Conservation (phyloP, 2,888 invertebrate genomes). For the Dasypogon diadema region DNA sequence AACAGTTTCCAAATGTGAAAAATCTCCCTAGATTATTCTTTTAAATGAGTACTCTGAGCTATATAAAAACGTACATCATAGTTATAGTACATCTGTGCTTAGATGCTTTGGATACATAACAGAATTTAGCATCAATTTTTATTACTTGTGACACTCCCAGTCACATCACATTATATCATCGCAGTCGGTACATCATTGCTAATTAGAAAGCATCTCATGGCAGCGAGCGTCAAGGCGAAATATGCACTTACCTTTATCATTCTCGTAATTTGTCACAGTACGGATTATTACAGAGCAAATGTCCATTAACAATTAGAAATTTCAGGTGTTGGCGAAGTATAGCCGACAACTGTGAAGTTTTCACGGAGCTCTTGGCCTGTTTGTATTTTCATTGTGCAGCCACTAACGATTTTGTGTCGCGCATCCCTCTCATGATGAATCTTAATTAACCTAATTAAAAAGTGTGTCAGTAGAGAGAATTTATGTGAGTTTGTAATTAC, state of each 20-base stretch:
- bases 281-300: slow-evolving; percentile 42
- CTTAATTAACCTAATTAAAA: slow-evolving; percentile 47
- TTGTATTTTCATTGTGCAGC: slow-evolving; percentile 26
- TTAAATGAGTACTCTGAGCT: too few species aligned
- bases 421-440: slow-evolving; percentile 43
- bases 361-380: slow-evolving; percentile 8
- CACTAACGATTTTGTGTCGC: slow-evolving; percentile 36
- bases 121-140: too few species aligned
- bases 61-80: too few species aligned
- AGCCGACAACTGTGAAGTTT: too few species aligned
- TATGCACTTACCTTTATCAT: background rate
- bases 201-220: slow-evolving; percentile 4
- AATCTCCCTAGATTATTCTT: too few species aligned
- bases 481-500: slow-evolving; percentile 45
- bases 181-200: background rate
- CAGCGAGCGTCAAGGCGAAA: background rate
- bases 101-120: too few species aligned
- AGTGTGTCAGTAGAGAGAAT: slow-evolving; percentile 42
- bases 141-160: slow-evolving; percentile 13
- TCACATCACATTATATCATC: too few species aligned
- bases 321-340: slow-evolving; percentile 26
- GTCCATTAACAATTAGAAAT: slow-evolving; percentile 45
- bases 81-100: too few species aligned
- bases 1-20: too few species aligned
- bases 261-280: slow-evolving; percentile 4